Conservation (phyloP, 2,797 vertebrate genomes). For the Cetoscarus ocellatus region DNA sequence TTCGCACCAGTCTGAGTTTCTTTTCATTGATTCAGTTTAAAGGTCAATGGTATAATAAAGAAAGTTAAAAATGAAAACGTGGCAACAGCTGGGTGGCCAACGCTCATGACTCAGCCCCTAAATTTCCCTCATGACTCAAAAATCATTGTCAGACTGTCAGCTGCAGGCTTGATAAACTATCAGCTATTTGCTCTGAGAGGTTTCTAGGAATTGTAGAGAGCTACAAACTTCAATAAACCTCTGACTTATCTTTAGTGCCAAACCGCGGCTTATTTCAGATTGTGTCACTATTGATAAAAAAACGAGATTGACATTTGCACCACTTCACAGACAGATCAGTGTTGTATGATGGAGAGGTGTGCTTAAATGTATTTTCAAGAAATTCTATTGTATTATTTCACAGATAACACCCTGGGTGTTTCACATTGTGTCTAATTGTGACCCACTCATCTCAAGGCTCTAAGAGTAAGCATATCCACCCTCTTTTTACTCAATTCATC, state of each 20-base stretch:
- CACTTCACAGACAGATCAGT: background rate
- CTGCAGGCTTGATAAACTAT: slow-evolving; percentile 6
- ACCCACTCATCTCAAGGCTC: slow-evolving; percentile 40
- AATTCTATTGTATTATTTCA: background rate
- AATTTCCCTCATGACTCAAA: slow-evolving; percentile 24
- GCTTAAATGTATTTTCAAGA: slow-evolving; percentile 1
- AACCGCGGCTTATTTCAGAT: slow-evolving; percentile 10
- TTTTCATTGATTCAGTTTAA: background rate
- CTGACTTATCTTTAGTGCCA: background rate
- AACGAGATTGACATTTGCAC: background rate
- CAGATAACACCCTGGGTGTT: slow-evolving; percentile 8
- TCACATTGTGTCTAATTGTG: slow-evolving; percentile 19
- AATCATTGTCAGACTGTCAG: slow-evolving; percentile 19
- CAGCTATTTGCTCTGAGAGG: slow-evolving; percentile 19
- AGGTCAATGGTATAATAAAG: background rate
- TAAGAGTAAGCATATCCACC: slow-evolving; percentile 16
- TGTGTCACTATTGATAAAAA: background rate
- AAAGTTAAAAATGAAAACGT: background rate
- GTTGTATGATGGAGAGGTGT: background rate
- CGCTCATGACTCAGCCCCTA: slow-evolving; percentile 1
- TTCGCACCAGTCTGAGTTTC: too few species aligned
- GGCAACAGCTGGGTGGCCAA: background rate
- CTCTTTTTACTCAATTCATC: slow-evolving; percentile 34
- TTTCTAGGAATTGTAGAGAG: slow-evolving; percentile 26
- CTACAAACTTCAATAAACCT: slow-evolving; percentile 1